A percentile compares a stretch with the other conserved stretches of the same genome.
Conservation (phyloP, 92 coral and sea anemone genomes). For the Actinernus sp. region DNA sequence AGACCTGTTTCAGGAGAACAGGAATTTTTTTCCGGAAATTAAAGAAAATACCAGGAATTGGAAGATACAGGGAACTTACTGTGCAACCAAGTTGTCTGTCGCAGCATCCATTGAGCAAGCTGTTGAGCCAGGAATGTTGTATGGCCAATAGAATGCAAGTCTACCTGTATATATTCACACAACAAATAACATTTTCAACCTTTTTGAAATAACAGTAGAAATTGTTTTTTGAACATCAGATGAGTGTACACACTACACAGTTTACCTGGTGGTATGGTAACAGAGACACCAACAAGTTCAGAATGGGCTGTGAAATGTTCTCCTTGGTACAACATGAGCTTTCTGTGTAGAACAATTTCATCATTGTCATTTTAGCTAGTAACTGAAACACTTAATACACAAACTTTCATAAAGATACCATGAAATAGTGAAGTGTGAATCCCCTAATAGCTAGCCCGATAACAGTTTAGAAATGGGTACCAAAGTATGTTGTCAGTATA, state of each 20-base stretch:
- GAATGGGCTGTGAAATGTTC: neutral
- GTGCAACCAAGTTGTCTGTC: neutral
- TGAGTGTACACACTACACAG: neutral
- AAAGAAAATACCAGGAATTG: too few species aligned
- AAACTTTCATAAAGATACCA: neutral
- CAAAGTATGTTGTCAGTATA: too few species aligned
- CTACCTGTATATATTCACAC: slow-evolving; percentile 37
- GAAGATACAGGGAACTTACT: too few species aligned
- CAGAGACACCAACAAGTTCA: slow-evolving; percentile 42
- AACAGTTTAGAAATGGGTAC: too few species aligned
- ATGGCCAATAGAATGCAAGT: slow-evolving; percentile 44
- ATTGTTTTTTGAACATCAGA: too few species aligned
- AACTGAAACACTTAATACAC: neutral
- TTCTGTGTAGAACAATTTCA: too few species aligned
- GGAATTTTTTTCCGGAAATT: too few species aligned
- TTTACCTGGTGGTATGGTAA: slow-evolving; percentile 65
- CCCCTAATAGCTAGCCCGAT: too few species aligned
- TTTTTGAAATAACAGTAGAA: neutral
- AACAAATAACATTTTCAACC: neutral
- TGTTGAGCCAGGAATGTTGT: slow-evolving; percentile 65
- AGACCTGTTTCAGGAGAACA: too few species aligned
- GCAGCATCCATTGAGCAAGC: slow-evolving; percentile 59
- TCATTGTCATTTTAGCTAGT: neutral
- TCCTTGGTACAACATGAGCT: too few species aligned
- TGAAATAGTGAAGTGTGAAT: too few species aligned